Evolutionary conservation across 2,888 invertebrate species (phyloP).

Genomic region (Tipula confusa): DNA sequence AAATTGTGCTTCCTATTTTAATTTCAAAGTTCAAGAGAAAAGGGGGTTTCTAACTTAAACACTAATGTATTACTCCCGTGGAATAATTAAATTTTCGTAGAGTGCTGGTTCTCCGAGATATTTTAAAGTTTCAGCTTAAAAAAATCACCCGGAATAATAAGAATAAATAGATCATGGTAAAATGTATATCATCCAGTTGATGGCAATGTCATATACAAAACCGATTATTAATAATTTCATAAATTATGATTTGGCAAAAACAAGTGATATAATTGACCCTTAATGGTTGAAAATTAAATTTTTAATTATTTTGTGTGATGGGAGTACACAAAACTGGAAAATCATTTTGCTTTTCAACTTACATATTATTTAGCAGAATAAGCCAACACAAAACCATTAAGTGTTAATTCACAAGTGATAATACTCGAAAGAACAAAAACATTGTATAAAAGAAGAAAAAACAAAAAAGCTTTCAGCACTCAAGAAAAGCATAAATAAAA

Average conservation of each 20-base stretch:
- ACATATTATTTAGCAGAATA: neutral
- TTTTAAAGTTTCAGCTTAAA: too few species aligned
- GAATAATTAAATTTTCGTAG: neutral
- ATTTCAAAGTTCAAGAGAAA: too few species aligned
- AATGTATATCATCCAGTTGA: too few species aligned
- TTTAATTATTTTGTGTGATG: neutral
- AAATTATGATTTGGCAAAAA: neutral
- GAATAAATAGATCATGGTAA: too few species aligned
- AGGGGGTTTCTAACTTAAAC: too few species aligned
- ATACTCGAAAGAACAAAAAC: neutral
- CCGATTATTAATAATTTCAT: too few species aligned
- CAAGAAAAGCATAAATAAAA: neutral
- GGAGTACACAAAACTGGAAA: neutral
- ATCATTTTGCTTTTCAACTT: neutral
- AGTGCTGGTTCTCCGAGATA: too few species aligned
- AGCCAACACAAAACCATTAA: neutral
- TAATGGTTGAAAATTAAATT: neutral
- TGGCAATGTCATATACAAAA: too few species aligned
- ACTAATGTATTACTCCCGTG: too few species aligned
- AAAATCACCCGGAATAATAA: too few species aligned
- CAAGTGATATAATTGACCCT: neutral
- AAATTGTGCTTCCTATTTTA: too few species aligned
- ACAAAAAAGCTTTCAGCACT: neutral
- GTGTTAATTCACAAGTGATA: slow-evolving; percentile 12
- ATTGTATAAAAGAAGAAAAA: neutral